phyloP scores from a whole-genome alignment of 2,888 invertebrate genomes.

The Aquatica leii region DNA sequence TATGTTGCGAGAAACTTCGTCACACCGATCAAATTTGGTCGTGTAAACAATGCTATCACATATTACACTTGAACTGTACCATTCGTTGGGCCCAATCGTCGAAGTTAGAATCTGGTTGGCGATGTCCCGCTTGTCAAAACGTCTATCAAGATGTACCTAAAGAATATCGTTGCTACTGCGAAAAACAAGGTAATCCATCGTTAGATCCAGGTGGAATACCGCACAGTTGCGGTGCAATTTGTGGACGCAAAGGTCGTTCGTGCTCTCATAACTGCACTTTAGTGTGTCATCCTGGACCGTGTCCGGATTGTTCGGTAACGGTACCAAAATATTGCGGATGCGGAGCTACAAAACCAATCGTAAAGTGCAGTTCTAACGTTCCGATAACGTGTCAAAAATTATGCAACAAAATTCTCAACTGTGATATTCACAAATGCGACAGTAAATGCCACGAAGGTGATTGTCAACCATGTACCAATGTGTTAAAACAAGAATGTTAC shows the following conservation, averaged over 20 bases:
- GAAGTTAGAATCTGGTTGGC: slow-evolving; percentile 82
- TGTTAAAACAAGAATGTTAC: slow-evolving; percentile 75
- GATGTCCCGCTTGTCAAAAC: slow-evolving; percentile 96
- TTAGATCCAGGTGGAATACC: slow-evolving; percentile 81
- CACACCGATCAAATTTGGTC: slow-evolving; percentile 88
- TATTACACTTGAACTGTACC: slow-evolving; percentile 90
- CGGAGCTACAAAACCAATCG: slow-evolving; percentile 72
- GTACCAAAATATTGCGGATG: slow-evolving; percentile 80
- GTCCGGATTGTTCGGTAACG: slow-evolving; percentile 86
- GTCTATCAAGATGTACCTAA: slow-evolving; percentile 75
- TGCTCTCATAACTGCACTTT: slow-evolving; percentile 75
- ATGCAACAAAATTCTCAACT: slow-evolving; percentile 80
- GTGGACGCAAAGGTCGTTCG: slow-evolving; percentile 68
- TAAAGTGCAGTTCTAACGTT: slow-evolving; percentile 77
- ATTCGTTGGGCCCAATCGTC: slow-evolving; percentile 92
- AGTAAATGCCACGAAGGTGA: slow-evolving; percentile 80
- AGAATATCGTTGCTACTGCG: slow-evolving; percentile 92
- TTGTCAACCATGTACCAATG: slow-evolving; percentile 76
- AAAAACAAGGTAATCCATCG: slow-evolving; percentile 77
- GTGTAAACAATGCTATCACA: slow-evolving; percentile 90
- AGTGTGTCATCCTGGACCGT: slow-evolving; percentile 94
- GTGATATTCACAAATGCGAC: slow-evolving; percentile 78
- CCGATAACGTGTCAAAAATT: slow-evolving; percentile 75
- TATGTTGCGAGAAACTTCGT: slow-evolving; percentile 89
- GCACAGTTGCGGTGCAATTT: slow-evolving; percentile 91